Conservation (phyloP, 2,888 invertebrate species). For the Macaria liturata region DNA sequence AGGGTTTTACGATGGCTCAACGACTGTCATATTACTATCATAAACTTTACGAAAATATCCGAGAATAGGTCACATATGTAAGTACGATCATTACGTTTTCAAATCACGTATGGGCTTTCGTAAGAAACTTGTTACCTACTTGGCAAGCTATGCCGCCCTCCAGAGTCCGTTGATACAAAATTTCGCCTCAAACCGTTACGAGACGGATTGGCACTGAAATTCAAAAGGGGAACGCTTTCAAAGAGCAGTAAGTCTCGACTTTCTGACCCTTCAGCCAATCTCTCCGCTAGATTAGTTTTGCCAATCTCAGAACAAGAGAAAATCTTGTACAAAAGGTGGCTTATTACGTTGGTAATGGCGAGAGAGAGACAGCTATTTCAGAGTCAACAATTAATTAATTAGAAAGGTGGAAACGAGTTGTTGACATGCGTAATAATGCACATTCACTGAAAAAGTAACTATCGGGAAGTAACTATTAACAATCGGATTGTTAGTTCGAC, state of each 20-base stretch:
- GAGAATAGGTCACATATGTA: slow-evolving; percentile 28
- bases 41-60: not conserved
- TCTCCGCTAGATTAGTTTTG: slow-evolving; percentile 12
- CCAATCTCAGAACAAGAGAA: slow-evolving; percentile 12
- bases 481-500: not conserved
- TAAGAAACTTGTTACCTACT: slow-evolving; percentile 29
- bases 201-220: slow-evolving; percentile 12
- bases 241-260: slow-evolving; percentile 3
- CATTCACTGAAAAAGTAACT: slow-evolving; percentile 8
- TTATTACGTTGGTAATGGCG: slow-evolving; percentile 13
- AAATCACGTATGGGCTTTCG: slow-evolving; percentile 16
- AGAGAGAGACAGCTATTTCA: slow-evolving; percentile 5
- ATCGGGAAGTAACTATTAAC: not conserved
- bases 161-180: slow-evolving; percentile 16
- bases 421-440: not conserved
- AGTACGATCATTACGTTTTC: slow-evolving; percentile 28
- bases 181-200: slow-evolving; percentile 17
- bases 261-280: slow-evolving; percentile 14
- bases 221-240: slow-evolving; percentile 7
- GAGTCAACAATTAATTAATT: slow-evolving; percentile 11
- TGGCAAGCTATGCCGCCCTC: slow-evolving; percentile 27
- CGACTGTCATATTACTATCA: no score
- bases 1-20: no score
- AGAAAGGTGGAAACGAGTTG: slow-evolving; percentile 17
- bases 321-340: slow-evolving; percentile 6